A percentile compares a stretch with the other conserved stretches of the same genome.
Conservation (phyloP, 2,888 invertebrate genomes). For the Polyommatus iphigenia region DNA sequence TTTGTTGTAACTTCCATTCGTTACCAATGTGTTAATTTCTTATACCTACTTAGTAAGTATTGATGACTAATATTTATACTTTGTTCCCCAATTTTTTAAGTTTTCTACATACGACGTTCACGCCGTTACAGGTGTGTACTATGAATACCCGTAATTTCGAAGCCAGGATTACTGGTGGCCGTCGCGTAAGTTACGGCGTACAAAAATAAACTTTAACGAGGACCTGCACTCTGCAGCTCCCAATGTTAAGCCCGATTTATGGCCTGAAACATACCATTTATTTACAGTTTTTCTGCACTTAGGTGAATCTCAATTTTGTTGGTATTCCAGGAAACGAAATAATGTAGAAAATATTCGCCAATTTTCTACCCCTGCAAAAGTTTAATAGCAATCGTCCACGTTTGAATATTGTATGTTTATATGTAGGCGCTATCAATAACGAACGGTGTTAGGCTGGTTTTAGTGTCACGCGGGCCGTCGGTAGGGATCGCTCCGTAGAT, state of each 20-base stretch:
- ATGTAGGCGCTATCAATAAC: neutral
- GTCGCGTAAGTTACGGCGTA: constrained; percentile 71
- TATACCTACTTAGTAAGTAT: too few relatives aligned
- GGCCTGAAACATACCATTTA: constrained; percentile 62
- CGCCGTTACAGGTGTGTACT: constrained; percentile 40
- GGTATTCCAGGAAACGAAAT: neutral
- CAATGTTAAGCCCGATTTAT: constrained; percentile 74
- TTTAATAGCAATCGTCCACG: neutral
- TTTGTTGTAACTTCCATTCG: neutral
- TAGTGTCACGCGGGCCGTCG: too few relatives aligned
- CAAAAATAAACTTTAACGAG: constrained; percentile 78
- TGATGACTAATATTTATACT: too few relatives aligned
- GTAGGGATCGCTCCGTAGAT: too few relatives aligned
- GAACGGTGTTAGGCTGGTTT: too few relatives aligned
- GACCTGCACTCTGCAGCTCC: constrained; percentile 64
- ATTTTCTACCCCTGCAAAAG: neutral
- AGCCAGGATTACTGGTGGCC: constrained; percentile 64
- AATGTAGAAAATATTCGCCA: neutral
- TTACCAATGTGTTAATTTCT: too few relatives aligned
- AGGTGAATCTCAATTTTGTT: constrained; percentile 37
- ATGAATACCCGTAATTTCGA: constrained; percentile 47
- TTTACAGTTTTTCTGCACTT: constrained; percentile 62
- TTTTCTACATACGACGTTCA: too few relatives aligned
- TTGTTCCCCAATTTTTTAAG: neutral
- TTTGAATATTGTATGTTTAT: neutral